phyloP scores from a whole-genome alignment of 2,113 vertebrate species.

The Cyphotilapia sp. region DNA sequence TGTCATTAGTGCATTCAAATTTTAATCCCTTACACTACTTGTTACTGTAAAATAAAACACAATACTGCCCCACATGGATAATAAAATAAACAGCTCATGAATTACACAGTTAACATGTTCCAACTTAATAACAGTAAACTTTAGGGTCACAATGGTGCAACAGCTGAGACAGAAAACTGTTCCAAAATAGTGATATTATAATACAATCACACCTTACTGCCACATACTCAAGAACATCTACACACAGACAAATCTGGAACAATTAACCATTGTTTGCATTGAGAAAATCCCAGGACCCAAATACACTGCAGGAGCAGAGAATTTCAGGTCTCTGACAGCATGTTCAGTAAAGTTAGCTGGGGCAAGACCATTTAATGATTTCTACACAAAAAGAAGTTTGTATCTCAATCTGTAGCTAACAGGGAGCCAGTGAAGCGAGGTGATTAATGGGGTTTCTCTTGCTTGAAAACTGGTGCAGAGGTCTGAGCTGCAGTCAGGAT shows the following conservation, averaged over 20 bases:
- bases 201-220: background rate
- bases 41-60: background rate
- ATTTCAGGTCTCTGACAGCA: background rate
- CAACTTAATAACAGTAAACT: background rate
- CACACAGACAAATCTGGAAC: background rate
- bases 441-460: background rate
- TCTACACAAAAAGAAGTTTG: background rate
- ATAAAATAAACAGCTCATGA: background rate
- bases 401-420: background rate
- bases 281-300: background rate
- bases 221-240: background rate
- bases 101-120: background rate
- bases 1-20: background rate
- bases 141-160: background rate
- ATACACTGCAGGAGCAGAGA: background rate
- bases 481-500: background rate
- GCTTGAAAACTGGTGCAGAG: background rate
- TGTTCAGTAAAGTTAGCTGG: background rate
- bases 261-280: background rate
- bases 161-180: background rate
- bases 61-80: background rate
- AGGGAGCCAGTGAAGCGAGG: background rate
- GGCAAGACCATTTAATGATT: background rate
- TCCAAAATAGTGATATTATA: background rate
- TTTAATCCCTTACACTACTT: background rate